Percentiles rank a stretch among this genome's conserved stretches.
phyloP scores from a whole-genome alignment of 2,113 vertebrate genomes.

The Trichechus manatus region DNA sequence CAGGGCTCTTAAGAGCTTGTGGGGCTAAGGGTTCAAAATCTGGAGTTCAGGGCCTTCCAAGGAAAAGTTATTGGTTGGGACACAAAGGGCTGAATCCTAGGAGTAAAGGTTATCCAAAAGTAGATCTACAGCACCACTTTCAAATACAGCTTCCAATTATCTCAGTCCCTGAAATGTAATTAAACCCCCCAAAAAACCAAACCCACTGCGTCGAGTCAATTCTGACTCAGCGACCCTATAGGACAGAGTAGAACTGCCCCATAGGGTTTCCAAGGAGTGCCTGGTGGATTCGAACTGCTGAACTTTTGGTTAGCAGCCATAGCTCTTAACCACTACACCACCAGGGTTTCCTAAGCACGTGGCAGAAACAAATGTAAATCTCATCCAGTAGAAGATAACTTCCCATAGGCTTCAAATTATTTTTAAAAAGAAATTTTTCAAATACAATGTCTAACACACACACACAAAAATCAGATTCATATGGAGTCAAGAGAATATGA shows the following conservation, averaged over 20 bases:
- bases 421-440: conserved; percentile 5
- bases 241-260: too few species aligned
- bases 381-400: background rate
- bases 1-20: background rate
- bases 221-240: too few species aligned
- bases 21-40: background rate
- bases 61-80: background rate
- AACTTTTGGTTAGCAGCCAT: too few species aligned
- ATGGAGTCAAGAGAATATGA: background rate
- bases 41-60: background rate
- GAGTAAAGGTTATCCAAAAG: background rate
- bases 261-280: too few species aligned
- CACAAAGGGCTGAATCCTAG: background rate
- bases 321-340: too few species aligned
- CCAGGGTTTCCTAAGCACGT: background rate
- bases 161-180: background rate
- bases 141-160: background rate
- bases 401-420: background rate
- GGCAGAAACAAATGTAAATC: conserved; percentile 1
- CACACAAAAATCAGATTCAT: background rate
- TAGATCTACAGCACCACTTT: background rate
- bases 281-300: too few species aligned
- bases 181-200: too few species aligned
- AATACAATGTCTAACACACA: background rate
- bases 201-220: too few species aligned